Evolutionary conservation across 2,113 vertebrate species (phyloP).

Genomic region (Melanerpes formicivorus): DNA sequence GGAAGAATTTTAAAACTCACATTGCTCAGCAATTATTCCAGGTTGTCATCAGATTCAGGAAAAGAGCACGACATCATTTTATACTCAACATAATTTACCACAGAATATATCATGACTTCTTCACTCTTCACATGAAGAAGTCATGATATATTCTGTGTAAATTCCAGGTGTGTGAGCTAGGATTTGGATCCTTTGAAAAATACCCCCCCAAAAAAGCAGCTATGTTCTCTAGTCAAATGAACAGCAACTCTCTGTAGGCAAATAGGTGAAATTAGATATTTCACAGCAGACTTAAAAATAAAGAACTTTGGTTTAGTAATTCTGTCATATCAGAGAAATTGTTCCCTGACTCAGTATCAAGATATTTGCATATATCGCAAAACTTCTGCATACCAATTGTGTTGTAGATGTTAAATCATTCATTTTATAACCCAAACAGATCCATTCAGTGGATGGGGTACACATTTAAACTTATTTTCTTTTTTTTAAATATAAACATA

Average conservation of each 20-base stretch:
- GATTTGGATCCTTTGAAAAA: neutral
- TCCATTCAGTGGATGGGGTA: neutral
- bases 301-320: neutral
- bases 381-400: neutral
- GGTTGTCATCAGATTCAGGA: constrained; percentile 23
- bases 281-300: neutral
- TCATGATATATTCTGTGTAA: neutral
- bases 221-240: neutral
- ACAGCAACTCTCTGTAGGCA: neutral
- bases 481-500: neutral
- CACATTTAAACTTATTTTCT: neutral
- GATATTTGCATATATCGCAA: neutral
- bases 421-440: neutral
- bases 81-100: neutral
- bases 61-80: neutral
- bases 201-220: neutral
- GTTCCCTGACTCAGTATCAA: neutral
- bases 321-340: neutral
- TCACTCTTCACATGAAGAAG: constrained; percentile 5
- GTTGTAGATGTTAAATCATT: neutral
- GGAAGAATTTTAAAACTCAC: constrained; percentile 22
- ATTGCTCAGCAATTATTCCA: constrained; percentile 30
- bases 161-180: constrained; percentile 7
- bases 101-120: neutral
- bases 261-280: neutral